A percentile compares a stretch with the other conserved stretches of the same genome.
These are phyloP conservation scores for Chelon labrosus DNA, from an alignment of 2,797 vertebrate genomes.

Conservation along the genomic window DNA sequence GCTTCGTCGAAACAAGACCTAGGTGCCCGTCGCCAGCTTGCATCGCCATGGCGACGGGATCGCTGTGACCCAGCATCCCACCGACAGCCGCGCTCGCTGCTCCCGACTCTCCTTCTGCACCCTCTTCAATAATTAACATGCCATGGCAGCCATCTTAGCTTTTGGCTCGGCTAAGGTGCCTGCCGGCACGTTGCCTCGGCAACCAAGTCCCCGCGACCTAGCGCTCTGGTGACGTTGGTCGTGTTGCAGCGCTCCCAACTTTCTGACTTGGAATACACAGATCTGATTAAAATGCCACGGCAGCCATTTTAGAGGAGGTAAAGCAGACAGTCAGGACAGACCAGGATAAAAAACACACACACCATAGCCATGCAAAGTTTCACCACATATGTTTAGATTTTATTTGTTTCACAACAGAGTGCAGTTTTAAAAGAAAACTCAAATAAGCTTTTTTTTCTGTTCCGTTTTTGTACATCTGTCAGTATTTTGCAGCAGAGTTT, in stretches of 20 bases:
- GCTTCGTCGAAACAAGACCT: conserved; percentile 26
- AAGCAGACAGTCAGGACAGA: background rate
- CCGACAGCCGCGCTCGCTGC: conserved; percentile 52
- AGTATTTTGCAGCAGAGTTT: conserved; percentile 5
- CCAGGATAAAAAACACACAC: background rate
- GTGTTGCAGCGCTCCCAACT: conserved; percentile 42
- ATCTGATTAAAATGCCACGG: conserved; percentile 36
- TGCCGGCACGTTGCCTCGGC: conserved; percentile 68
- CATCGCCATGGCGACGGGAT: conserved; percentile 67
- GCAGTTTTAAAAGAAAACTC: background rate
- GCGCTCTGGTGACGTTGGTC: conserved; percentile 37
- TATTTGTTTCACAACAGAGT: background rate
- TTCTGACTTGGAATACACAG: conserved; percentile 37
- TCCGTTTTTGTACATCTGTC: conserved; percentile 15
- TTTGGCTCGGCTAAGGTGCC: conserved; percentile 70
- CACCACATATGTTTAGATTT: background rate
- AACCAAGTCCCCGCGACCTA: conserved; percentile 56
- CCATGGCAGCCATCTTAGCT: conserved; percentile 77
- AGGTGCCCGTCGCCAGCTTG: conserved; percentile 46
- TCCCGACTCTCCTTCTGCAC: conserved; percentile 63
- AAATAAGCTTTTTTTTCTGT: background rate
- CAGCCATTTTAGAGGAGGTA: conserved; percentile 62
- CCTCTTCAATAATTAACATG: conserved; percentile 76
- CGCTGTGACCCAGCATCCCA: conserved; percentile 68
- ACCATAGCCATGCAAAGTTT: background rate